phyloP scores from a whole-genome alignment of 2,113 vertebrate genomes.

The Dromiciops gliroides region DNA sequence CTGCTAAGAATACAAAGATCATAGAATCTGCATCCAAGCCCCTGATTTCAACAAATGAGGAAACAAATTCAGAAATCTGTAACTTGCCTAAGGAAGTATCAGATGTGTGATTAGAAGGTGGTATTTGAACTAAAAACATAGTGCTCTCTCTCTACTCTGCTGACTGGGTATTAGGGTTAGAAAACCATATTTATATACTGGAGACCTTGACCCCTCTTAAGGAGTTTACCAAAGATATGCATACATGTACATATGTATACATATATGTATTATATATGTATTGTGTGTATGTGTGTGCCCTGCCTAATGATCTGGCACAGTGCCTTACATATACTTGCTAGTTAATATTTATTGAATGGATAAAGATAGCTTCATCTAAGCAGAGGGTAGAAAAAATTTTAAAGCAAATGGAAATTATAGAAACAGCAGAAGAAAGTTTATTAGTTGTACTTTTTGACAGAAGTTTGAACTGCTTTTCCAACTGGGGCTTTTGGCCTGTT shows the following conservation, averaged over 20 bases:
- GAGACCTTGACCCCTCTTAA: background rate
- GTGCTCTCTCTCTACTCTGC: background rate
- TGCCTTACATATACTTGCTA: background rate
- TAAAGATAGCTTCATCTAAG: background rate
- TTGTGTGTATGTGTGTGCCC: too few species aligned
- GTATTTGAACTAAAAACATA: too few species aligned
- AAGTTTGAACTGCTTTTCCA: background rate
- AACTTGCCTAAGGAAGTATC: background rate
- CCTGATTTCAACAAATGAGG: background rate
- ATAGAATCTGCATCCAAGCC: background rate
- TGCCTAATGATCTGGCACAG: too few species aligned
- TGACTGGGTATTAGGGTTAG: background rate
- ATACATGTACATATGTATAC: too few species aligned
- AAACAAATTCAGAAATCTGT: background rate
- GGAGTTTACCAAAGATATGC: too few species aligned
- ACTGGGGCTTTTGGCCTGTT: background rate
- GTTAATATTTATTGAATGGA: background rate
- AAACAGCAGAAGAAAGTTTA: too few species aligned
- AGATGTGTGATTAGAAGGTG: too few species aligned
- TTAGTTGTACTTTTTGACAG: too few species aligned
- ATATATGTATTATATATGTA: too few species aligned
- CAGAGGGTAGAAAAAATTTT: too few species aligned
- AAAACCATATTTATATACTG: background rate
- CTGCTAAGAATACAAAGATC: background rate
- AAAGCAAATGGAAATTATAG: too few species aligned